Base-by-base conservation (phyloP, 2,797 vertebrate genomes). In the Tenualosa thibaudeaui region DNA sequence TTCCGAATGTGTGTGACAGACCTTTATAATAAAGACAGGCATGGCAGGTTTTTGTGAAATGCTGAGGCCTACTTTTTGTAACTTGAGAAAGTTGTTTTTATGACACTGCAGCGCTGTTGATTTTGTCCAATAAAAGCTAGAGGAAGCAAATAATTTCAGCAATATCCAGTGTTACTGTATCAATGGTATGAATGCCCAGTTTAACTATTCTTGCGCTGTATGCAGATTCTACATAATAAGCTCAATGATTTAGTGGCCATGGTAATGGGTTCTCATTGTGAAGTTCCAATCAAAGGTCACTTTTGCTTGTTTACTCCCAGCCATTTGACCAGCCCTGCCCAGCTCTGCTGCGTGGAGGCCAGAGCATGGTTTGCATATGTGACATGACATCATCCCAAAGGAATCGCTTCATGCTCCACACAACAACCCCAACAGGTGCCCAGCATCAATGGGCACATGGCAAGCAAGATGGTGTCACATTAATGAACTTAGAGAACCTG, bases 351-450 rank as follows among this genome's bases (percentile, higher is more conserved):
- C 37, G 2, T 17, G 71, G 91, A 81, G 92, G 89, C 91, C 86
- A 87, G 89, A 90, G 88, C 88, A 75, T 91, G 90, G 88, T 96
- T 96, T 96, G 95, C 95, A 96, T 96, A 94, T 94, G 95, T 94
- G 95, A 94, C 94, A 93, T 93, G 95, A 94, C 94, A 93, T 93
- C 91, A 90, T 92, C 92, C 95, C 95, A 87, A 84, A 89, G 94
- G 94, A 95, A 90, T 92, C 91, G 92, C 90, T 91, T 87, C 91
- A 84, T 87, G 89, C 93, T 84, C 87, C 91, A 91, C 91, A 92
- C 93, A 94, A 93, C 93, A 95, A 94, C 4, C 93, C 91, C 93
- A 95, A 94, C 95, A 96, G 93, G 93, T 94, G 94, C 93, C 92
- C 81, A 84, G 89, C 87, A 89, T 87, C 90, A 51, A 91, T 90